phyloP scores from a whole-genome alignment of 2,797 vertebrate genomes.

The Anguilla anguilla region DNA sequence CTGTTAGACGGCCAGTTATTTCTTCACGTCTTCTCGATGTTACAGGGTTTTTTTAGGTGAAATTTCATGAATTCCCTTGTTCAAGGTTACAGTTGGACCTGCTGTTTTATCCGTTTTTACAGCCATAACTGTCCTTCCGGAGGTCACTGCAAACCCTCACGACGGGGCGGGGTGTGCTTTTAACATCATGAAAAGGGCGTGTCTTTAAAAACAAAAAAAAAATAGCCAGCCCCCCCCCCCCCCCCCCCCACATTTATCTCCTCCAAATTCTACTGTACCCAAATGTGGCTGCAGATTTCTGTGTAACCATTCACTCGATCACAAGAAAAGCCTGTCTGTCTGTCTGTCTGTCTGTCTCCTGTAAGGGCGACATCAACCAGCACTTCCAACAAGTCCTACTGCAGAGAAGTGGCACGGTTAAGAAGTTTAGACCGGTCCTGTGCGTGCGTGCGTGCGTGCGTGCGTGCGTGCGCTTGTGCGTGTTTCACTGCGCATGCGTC shows the following conservation, averaged over 20 bases:
- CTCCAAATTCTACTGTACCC: not conserved
- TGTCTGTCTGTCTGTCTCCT: not conserved
- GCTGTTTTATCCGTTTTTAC: not conserved
- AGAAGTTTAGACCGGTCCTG: not conserved
- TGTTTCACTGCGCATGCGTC: not conserved
- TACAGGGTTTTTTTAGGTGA: not conserved
- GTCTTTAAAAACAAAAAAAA: not conserved
- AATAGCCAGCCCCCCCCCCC: not conserved
- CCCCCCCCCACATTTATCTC: not conserved
- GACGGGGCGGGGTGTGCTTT: not conserved
- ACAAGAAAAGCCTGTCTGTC: not conserved
- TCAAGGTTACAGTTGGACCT: not conserved
- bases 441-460: not conserved
- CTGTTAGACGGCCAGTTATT: slow-evolving; percentile 1
- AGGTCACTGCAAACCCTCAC: not conserved
- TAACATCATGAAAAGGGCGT: not conserved
- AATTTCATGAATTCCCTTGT: not conserved
- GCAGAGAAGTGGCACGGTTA: not conserved
- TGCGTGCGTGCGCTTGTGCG: not conserved
- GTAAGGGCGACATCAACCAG: not conserved
- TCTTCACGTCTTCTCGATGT: slow-evolving; percentile 6
- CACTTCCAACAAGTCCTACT: slow-evolving; percentile 5
- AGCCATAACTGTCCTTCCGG: not conserved
- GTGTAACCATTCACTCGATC: not conserved
- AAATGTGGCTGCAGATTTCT: not conserved